phyloP scores from a whole-genome alignment of 2,888 invertebrate species.

The Apoda limacodes region DNA sequence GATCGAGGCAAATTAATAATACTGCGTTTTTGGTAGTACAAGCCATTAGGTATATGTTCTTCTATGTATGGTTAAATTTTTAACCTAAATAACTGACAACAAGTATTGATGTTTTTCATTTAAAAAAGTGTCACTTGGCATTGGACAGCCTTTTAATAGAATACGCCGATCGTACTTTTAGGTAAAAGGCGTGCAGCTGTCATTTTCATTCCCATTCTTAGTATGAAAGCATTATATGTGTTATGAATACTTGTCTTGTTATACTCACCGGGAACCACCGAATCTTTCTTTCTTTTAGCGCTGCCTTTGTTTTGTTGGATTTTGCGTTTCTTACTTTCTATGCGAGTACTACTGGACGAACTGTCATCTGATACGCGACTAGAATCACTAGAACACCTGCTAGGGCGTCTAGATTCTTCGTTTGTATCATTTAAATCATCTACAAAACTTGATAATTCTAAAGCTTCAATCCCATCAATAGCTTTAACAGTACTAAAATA shows the following conservation, averaged over 20 bases:
- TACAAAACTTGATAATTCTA: conserved; percentile 32
- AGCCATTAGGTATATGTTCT: no score
- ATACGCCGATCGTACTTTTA: no score
- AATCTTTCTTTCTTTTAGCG: conserved; percentile 37
- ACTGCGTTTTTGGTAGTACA: no score
- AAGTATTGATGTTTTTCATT: no score
- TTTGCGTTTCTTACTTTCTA: conserved; percentile 49
- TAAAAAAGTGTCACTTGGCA: no score
- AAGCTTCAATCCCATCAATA: conserved; percentile 49
- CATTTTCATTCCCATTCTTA: no score
- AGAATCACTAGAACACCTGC: conserved; percentile 58
- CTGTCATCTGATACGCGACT: conserved; percentile 58
- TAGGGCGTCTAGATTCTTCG: conserved; percentile 47
- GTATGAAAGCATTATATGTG: no score
- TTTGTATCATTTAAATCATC: conserved; percentile 35
- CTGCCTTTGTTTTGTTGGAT: conserved; percentile 29
- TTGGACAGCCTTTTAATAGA: no score
- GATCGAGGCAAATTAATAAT: no score
- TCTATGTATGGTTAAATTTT: no score
- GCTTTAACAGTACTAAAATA: conserved; percentile 59
- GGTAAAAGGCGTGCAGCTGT: no score
- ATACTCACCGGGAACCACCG: conserved; percentile 30
- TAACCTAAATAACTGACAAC: no score
- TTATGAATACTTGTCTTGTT: conserved; percentile 8
- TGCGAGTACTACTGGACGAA: conserved; percentile 42